These are phyloP conservation scores for Griposia aprilina DNA, from an alignment of 2,888 invertebrate genomes.

Conservation along the genomic window DNA sequence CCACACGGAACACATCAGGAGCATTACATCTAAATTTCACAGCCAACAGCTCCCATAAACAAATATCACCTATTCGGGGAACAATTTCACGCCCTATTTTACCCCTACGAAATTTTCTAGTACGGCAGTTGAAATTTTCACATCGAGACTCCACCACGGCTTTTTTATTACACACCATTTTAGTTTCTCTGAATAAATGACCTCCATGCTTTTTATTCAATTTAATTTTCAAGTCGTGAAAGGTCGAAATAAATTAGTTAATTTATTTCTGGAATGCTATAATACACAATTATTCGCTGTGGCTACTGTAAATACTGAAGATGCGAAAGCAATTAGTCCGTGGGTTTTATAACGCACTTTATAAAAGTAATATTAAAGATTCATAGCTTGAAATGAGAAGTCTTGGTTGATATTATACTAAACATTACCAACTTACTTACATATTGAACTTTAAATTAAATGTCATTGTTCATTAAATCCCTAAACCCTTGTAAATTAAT, in stretches of 20 bases:
- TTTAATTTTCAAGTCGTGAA: slow-evolving; percentile 75
- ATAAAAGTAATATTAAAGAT: slow-evolving; percentile 31
- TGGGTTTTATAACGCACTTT: slow-evolving; percentile 34
- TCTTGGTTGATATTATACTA: slow-evolving; percentile 14
- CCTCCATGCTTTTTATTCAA: slow-evolving; percentile 82
- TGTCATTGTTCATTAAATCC: background rate
- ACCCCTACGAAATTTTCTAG: slow-evolving; percentile 84
- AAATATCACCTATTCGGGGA: slow-evolving; percentile 85
- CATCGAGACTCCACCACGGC: slow-evolving; percentile 77
- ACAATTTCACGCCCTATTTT: slow-evolving; percentile 90
- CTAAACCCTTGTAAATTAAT: slow-evolving; percentile 1
- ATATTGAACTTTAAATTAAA: background rate
- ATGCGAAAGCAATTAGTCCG: slow-evolving; percentile 43
- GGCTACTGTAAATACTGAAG: slow-evolving; percentile 45
- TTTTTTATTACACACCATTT: slow-evolving; percentile 85
- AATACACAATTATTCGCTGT: slow-evolving; percentile 45
- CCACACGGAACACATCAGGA: slow-evolving; percentile 75
- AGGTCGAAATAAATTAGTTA: slow-evolving; percentile 63
- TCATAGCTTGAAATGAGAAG: slow-evolving; percentile 18
- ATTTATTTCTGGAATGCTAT: slow-evolving; percentile 41
- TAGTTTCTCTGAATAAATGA: slow-evolving; percentile 82
- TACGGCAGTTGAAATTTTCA: slow-evolving; percentile 83
- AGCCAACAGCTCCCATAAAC: slow-evolving; percentile 81
- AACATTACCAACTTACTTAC: background rate
- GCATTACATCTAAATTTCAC: slow-evolving; percentile 83